These are phyloP conservation scores for Falco rusticolus DNA, from an alignment of 2,797 vertebrate genomes.

Conservation along the genomic window DNA sequence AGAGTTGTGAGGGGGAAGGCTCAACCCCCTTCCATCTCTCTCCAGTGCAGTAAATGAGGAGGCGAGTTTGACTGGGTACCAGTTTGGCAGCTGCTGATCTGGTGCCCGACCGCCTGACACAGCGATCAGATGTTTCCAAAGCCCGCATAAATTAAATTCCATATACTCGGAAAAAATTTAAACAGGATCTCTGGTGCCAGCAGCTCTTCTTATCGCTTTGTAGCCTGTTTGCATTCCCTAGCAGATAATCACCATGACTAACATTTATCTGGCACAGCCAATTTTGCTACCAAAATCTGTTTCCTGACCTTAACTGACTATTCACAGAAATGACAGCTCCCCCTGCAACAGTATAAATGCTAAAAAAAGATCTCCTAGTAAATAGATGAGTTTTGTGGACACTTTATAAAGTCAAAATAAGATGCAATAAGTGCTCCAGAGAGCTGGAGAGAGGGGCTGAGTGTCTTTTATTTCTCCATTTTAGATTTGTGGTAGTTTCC, in stretches of 20 bases:
- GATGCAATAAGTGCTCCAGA: neutral
- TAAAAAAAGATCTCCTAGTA: neutral
- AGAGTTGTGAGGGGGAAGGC: neutral
- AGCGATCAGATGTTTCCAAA: neutral
- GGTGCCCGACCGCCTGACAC: neutral
- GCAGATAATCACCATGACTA: slow-evolving; percentile 77
- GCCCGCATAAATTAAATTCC: slow-evolving; percentile 44
- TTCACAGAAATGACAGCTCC: neutral
- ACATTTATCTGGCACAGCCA: slow-evolving; percentile 52
- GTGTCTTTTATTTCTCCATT: neutral
- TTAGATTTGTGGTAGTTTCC: neutral
- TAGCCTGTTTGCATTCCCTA: slow-evolving; percentile 58
- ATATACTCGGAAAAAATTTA: neutral
- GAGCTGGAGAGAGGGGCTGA: neutral
- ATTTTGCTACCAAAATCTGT: slow-evolving; percentile 58
- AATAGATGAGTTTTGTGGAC: neutral
- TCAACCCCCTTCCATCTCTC: neutral
- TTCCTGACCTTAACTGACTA: slow-evolving; percentile 1
- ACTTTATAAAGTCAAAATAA: neutral
- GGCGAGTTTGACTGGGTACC: neutral
- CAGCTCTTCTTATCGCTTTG: slow-evolving; percentile 58
- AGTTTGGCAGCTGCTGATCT: neutral
- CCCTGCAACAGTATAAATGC: neutral
- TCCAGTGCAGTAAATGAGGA: neutral
- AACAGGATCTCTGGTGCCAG: slow-evolving; percentile 47